Percentiles rank a stretch among this genome's conserved stretches.
Evolutionary conservation across 2,113 vertebrate genomes (phyloP).

Genomic region (Todiramphus chloris): DNA sequence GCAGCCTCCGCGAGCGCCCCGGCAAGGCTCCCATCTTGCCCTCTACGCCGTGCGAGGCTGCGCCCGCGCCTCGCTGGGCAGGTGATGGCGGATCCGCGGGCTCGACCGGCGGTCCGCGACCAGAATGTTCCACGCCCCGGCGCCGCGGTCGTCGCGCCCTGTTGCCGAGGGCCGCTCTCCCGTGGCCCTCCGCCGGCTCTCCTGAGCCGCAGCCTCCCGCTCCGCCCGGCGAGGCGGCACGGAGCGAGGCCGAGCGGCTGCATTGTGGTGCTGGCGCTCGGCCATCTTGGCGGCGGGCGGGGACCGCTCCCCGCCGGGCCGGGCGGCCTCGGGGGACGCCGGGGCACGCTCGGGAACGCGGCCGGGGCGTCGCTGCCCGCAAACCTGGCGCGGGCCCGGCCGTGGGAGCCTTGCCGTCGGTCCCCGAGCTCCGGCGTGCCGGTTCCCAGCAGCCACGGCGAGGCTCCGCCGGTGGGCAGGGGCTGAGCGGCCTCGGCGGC

Average conservation of each 20-base stretch:
- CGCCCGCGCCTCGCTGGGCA: not conserved
- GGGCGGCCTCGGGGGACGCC: not conserved
- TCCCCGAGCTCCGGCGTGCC: no score
- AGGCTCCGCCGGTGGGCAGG: not conserved
- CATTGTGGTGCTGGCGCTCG: constrained; percentile 27
- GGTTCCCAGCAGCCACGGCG: not conserved
- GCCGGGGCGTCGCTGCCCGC: no score
- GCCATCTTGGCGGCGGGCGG: constrained; percentile 47
- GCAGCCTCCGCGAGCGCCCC: not conserved
- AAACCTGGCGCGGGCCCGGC: no score
- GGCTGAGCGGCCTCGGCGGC: not conserved
- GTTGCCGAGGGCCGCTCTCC: not conserved
- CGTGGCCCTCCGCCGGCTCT: not conserved
- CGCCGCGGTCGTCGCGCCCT: not conserved
- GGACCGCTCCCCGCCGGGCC: not conserved
- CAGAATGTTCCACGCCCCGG: not conserved
- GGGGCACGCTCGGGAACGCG: not conserved
- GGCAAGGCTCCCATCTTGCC: not conserved
- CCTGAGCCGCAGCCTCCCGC: not conserved
- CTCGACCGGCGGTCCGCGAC: no score
- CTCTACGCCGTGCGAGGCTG: not conserved
- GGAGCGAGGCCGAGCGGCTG: not conserved
- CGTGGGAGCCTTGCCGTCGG: no score
- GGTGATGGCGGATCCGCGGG: not conserved
- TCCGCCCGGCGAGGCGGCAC: not conserved